Evolutionary conservation across 2,113 vertebrate species (phyloP).

Genomic region (Mesocricetus auratus): DNA sequence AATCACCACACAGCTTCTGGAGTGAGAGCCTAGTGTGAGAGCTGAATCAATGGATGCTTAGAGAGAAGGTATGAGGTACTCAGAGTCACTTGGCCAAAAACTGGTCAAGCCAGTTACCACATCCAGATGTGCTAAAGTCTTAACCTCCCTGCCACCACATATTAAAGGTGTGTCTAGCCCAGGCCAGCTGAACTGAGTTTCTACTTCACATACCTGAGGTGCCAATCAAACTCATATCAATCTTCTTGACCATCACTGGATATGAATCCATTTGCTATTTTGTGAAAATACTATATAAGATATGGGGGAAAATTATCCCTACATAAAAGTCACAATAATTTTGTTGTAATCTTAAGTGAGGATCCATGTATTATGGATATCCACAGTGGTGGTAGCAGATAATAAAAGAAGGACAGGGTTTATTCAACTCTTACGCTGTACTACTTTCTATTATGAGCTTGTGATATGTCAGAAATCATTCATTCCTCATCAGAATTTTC

Average conservation of each 20-base stretch:
- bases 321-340: background rate
- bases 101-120: background rate
- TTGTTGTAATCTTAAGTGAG: background rate
- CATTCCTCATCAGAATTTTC: background rate
- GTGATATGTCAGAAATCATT: background rate
- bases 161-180: background rate
- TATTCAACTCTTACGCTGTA: background rate
- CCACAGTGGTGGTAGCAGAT: background rate
- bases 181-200: background rate
- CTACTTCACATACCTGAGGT: fast-evolving
- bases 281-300: background rate
- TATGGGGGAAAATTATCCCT: background rate
- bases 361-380: background rate
- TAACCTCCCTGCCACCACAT: background rate
- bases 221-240: too few relatives aligned
- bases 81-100: background rate
- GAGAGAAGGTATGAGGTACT: background rate
- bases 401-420: background rate
- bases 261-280: background rate
- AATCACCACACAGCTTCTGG: background rate
- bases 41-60: background rate
- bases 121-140: background rate
- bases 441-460: background rate
- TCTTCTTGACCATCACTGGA: background rate
- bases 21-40: fast-evolving